Percentiles rank a stretch among this genome's conserved stretches.
Evolutionary conservation across 2,797 vertebrate species (phyloP).

Genomic region (Lacerta agilis): DNA sequence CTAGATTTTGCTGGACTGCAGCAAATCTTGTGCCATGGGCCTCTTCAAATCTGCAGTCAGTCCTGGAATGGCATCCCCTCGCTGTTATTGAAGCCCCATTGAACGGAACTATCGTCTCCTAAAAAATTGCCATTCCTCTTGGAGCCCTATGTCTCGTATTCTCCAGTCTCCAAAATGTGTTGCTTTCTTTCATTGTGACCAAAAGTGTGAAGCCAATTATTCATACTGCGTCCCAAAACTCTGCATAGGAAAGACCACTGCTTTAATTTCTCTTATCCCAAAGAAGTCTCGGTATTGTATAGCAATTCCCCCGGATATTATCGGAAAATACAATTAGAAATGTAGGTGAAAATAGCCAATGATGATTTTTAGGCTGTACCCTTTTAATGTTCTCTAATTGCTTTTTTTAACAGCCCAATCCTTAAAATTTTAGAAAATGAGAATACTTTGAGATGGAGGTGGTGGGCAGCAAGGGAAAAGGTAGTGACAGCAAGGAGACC

Average conservation of each 20-base stretch:
- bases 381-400: background rate
- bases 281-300: background rate
- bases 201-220: background rate
- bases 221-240: background rate
- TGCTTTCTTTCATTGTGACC: constrained; percentile 1
- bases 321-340: too few relatives aligned
- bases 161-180: background rate
- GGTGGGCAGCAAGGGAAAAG: background rate
- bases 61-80: too few relatives aligned
- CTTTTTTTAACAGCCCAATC: too few relatives aligned
- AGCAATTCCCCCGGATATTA: background rate
- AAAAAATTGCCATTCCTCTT: too few relatives aligned
- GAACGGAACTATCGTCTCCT: too few relatives aligned
- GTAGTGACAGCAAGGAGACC: too few relatives aligned
- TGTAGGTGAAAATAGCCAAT: background rate
- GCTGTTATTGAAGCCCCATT: too few relatives aligned
- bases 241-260: background rate
- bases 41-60: too few relatives aligned
- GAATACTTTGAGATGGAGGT: background rate
- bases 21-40: too few relatives aligned
- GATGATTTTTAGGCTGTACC: background rate
- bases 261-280: background rate
- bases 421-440: background rate
- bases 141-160: too few relatives aligned
- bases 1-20: too few relatives aligned